Conservation (phyloP, 2,113 vertebrate species). For the Octodon degus region DNA sequence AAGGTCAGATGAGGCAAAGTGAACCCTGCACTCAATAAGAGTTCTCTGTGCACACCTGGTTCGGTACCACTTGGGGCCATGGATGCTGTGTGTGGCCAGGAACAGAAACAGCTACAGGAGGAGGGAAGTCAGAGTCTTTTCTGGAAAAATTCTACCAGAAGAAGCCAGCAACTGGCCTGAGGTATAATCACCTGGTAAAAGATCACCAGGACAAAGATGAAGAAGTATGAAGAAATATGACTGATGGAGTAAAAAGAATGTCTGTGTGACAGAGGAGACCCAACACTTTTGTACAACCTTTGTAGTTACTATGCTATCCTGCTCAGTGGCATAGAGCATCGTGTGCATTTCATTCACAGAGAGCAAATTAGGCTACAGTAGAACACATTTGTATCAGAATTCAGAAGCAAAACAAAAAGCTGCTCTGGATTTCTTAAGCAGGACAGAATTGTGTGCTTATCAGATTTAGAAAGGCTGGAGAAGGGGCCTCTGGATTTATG, state of each 20-base stretch:
- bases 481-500: not conserved
- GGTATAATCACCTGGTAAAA: not conserved
- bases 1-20: not conserved
- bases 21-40: not conserved
- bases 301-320: not conserved
- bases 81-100: not conserved
- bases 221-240: not conserved
- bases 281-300: not conserved
- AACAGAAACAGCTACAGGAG: not conserved
- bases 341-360: constrained; percentile 8
- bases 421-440: not conserved
- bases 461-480: not conserved
- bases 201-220: not conserved
- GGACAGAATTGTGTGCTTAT: not conserved
- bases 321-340: not conserved
- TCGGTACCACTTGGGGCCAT: not conserved
- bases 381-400: constrained; percentile 22
- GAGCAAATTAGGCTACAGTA: constrained; percentile 27
- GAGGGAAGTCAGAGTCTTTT: not conserved
- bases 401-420: not conserved
- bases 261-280: not conserved
- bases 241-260: not conserved
- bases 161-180: not conserved
- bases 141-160: not conserved
- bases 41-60: not conserved